Percentiles rank a stretch among this genome's conserved stretches.
Evolutionary conservation across 1,140 invertebrate species (phyloP).

Genomic region (Calosoma granatense): DNA sequence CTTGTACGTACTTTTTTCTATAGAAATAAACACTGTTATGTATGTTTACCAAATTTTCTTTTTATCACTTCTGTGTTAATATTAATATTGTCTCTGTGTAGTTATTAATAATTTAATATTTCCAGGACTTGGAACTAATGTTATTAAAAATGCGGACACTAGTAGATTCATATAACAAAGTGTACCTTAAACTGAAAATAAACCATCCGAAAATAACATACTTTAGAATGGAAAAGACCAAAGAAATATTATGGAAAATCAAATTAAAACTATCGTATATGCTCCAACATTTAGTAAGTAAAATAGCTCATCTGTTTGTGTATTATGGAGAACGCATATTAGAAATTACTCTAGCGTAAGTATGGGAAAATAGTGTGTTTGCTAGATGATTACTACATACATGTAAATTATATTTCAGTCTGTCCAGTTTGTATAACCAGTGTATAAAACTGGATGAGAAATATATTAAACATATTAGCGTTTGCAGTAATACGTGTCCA

Average conservation of each 20-base stretch:
- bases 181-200: constrained; percentile 17
- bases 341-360: constrained; percentile 26
- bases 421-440: constrained; percentile 18
- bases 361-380: constrained; percentile 2
- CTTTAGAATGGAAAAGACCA: constrained; percentile 20
- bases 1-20: neutral
- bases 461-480: constrained; percentile 25
- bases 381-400: neutral
- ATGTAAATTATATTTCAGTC: constrained; percentile 18
- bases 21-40: too few relatives aligned
- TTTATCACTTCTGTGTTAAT: constrained; percentile 18
- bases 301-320: constrained; percentile 26
- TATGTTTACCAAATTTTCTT: too few relatives aligned
- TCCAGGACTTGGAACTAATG: constrained; percentile 23
- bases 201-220: constrained; percentile 1
- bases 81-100: too few relatives aligned
- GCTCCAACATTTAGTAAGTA: constrained; percentile 26
- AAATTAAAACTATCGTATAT: constrained; percentile 29
- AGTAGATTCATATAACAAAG: constrained; percentile 14
- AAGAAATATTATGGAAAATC: constrained; percentile 23
- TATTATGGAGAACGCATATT: constrained; percentile 27
- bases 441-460: constrained; percentile 24
- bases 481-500: constrained; percentile 46
- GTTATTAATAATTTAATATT: constrained; percentile 10
- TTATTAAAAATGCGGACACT: constrained; percentile 15